Evolutionary conservation across 2,888 invertebrate species (phyloP).

Genomic region (Aleiodes leptofemur): DNA sequence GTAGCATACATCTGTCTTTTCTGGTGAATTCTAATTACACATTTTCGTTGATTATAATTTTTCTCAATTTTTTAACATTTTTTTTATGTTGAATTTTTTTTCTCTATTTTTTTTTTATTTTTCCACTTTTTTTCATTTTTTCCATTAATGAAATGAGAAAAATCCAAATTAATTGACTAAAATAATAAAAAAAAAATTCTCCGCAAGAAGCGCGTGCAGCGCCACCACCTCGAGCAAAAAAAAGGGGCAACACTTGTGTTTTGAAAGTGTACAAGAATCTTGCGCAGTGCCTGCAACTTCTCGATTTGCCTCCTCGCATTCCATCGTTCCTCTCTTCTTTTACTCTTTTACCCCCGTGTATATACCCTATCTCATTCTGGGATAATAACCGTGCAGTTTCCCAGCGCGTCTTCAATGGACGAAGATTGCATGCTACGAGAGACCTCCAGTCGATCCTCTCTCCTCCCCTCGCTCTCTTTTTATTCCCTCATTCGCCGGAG

Average conservation of each 20-base stretch:
- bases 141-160: too few species aligned
- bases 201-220: too few species aligned
- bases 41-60: too few species aligned
- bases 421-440: constrained; percentile 74
- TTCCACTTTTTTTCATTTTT: too few species aligned
- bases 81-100: too few species aligned
- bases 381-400: constrained; percentile 75
- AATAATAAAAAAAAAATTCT: too few species aligned
- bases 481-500: constrained; percentile 36
- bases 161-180: too few species aligned
- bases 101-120: too few species aligned
- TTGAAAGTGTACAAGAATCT: constrained; percentile 61
- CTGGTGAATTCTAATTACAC: too few species aligned
- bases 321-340: constrained; percentile 44
- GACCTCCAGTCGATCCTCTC: constrained; percentile 66
- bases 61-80: too few species aligned
- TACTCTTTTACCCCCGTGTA: constrained; percentile 30
- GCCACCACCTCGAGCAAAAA: too few species aligned
- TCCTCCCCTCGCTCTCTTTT: constrained; percentile 54
- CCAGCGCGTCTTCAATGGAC: constrained; percentile 74
- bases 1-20: too few species aligned
- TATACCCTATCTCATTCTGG: constrained; percentile 70
- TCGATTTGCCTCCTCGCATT: constrained; percentile 63
- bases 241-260: not conserved
- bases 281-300: constrained; percentile 49